Percentiles rank a stretch among this genome's conserved stretches.
phyloP scores from a whole-genome alignment of 2,888 invertebrate genomes.

The Euplexia lucipara region DNA sequence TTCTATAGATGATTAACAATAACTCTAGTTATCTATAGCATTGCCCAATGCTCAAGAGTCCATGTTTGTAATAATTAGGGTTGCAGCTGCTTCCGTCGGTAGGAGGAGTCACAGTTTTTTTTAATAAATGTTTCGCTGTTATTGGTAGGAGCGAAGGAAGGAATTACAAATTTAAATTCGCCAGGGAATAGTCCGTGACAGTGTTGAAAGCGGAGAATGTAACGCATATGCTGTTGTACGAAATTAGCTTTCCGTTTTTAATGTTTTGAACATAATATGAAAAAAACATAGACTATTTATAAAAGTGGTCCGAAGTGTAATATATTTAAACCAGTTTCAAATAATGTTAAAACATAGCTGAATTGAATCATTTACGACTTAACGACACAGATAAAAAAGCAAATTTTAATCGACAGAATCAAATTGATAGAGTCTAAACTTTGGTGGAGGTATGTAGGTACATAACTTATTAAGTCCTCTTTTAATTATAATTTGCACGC shows the following conservation, averaged over 20 bases:
- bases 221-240: slow-evolving; percentile 83
- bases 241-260: slow-evolving; percentile 50
- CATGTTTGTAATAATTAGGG: slow-evolving; percentile 87
- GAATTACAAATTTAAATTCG: slow-evolving; percentile 90
- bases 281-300: slow-evolving; percentile 27
- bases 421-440: slow-evolving; percentile 24
- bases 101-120: slow-evolving; percentile 85
- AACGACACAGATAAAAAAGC: slow-evolving; percentile 40
- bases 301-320: slow-evolving; percentile 1
- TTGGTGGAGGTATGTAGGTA: slow-evolving; percentile 9
- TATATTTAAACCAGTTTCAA: slow-evolving; percentile 11
- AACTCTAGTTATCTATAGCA: slow-evolving; percentile 73
- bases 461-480: slow-evolving; percentile 37
- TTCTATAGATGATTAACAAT: slow-evolving; percentile 72
- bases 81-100: slow-evolving; percentile 89
- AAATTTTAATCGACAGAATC: slow-evolving; percentile 40
- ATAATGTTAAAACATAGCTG: slow-evolving; percentile 12
- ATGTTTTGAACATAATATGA: slow-evolving; percentile 11
- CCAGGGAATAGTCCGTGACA: slow-evolving; percentile 81
- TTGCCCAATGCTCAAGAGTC: slow-evolving; percentile 81
- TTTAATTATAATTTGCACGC: slow-evolving; percentile 52
- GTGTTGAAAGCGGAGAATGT: slow-evolving; percentile 86
- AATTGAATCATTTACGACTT: slow-evolving; percentile 41
- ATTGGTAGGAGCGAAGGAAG: slow-evolving; percentile 82
- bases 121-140: slow-evolving; percentile 85